Base-by-base conservation (phyloP, 1,140 invertebrate species). In the Lerema accius region DNA sequence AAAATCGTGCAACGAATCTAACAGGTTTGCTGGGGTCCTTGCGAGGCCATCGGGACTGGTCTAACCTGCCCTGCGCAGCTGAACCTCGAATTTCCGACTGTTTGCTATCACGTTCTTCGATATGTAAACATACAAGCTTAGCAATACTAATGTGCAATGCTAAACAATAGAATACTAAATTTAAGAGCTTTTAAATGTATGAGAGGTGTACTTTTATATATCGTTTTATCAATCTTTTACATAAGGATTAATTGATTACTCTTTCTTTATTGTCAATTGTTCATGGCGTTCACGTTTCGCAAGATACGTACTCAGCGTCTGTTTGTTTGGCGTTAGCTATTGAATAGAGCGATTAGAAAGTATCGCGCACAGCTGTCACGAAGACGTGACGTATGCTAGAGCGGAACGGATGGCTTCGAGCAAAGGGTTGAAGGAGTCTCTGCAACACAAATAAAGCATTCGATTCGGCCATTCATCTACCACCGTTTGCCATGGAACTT, bases 1-100 rank as follows among this genome's bases (percentile, higher is more conserved):
- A 90, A 90, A 90, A 90, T 90, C 87, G 85, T 89, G 84, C 87
- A 88, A 90, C 87, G 82, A 89, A 90, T 90, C 87, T 89, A 89
- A 90, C 87, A 90, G 87, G 87, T 90, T 90, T 90, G 80, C 84
- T 82, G 87, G 83, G 83, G 86, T 90, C 87, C 86, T 90, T 89
- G 88, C 76, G 85, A 88, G 84, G 86, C 81, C 88, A 84, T 77
- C 80, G 84, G 86, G 88, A 90, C 88, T 89, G 88, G 88, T 90
- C 88, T 90, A 89, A 90, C 86, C 88, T 89, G 88, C 88, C 86
- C 81, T 81, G 82, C 78, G 80, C 81, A 78, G 75, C 82, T 84
- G 84, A 90, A 84, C 88, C 80, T 83, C 88, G 75, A 89, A 89
- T 86, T 88, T 86, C 85, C 78, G 84, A 82, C 76, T 76, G 74